Conservation (phyloP, 2,113 vertebrate genomes). For the Mobula birostris region DNA sequence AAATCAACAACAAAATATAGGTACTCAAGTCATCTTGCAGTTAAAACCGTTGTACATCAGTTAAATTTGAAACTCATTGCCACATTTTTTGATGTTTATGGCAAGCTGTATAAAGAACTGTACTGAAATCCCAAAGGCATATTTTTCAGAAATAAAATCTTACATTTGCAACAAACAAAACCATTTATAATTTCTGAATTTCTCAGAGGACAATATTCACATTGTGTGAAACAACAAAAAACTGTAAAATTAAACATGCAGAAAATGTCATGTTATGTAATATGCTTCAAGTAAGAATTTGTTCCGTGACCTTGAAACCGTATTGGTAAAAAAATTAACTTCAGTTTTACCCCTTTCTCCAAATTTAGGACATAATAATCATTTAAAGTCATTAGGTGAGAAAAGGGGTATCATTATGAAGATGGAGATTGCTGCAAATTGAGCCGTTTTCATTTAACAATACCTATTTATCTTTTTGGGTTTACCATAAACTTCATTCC, state of each 20-base stretch:
- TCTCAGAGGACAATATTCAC: neutral
- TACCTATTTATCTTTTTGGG: neutral
- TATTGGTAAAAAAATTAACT: too few relatives aligned
- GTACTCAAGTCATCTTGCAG: neutral
- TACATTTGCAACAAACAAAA: neutral
- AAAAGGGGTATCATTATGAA: neutral
- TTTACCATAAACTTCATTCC: neutral
- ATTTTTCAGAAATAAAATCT: neutral
- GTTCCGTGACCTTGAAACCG: neutral
- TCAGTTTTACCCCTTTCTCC: neutral
- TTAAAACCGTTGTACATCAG: neutral
- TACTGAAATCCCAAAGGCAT: neutral
- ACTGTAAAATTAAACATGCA: neutral
- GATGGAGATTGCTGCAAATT: neutral
- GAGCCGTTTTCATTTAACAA: neutral
- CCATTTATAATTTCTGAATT: neutral
- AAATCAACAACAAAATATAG: neutral
- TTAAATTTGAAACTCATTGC: neutral
- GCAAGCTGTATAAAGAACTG: neutral
- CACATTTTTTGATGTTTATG: neutral
- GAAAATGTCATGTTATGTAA: neutral
- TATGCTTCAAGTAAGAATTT: neutral
- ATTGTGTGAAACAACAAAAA: neutral
- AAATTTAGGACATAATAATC: neutral
- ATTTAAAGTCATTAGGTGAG: neutral